These are phyloP conservation scores for Peromyscus aztecus DNA, from an alignment of 2,797 vertebrate species.

Conservation along the genomic window DNA sequence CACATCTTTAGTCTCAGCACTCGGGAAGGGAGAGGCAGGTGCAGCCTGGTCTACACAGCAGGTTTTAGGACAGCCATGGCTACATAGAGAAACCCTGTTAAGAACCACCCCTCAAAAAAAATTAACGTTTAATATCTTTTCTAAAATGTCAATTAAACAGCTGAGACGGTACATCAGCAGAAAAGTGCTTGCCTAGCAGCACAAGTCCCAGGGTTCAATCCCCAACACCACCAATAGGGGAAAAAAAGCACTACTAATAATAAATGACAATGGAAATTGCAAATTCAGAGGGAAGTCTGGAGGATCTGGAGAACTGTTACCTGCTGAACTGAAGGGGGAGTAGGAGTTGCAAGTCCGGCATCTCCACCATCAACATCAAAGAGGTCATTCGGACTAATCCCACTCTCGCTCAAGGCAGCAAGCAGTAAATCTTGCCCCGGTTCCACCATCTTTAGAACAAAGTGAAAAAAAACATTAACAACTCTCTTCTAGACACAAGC, in stretches of 20 bases:
- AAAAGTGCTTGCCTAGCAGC: neutral
- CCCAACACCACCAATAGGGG: neutral
- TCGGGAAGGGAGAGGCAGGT: neutral
- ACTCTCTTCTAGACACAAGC: conserved; percentile 60
- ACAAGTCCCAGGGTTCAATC: neutral
- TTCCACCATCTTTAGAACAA: conserved; percentile 94
- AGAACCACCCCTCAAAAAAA: neutral
- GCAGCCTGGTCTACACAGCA: neutral
- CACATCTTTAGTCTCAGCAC: neutral
- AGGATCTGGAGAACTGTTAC: conserved; percentile 86
- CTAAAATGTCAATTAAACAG: neutral
- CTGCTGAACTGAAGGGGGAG: conserved; percentile 92
- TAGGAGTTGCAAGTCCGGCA: conserved; percentile 87
- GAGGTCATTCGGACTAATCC: conserved; percentile 98
- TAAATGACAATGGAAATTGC: neutral
- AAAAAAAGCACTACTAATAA: neutral
- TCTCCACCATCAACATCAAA: conserved; percentile 97
- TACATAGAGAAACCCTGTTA: neutral
- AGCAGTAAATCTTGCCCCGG: conserved; percentile 99
- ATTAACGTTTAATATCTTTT: neutral
- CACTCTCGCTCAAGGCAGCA: conserved; percentile 98
- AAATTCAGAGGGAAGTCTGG: neutral
- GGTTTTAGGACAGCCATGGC: neutral
- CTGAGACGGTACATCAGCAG: neutral
- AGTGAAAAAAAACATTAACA: conserved; percentile 54